phyloP scores from a whole-genome alignment of 2,113 vertebrate species.

The Dolichallabes microphthalmus region DNA sequence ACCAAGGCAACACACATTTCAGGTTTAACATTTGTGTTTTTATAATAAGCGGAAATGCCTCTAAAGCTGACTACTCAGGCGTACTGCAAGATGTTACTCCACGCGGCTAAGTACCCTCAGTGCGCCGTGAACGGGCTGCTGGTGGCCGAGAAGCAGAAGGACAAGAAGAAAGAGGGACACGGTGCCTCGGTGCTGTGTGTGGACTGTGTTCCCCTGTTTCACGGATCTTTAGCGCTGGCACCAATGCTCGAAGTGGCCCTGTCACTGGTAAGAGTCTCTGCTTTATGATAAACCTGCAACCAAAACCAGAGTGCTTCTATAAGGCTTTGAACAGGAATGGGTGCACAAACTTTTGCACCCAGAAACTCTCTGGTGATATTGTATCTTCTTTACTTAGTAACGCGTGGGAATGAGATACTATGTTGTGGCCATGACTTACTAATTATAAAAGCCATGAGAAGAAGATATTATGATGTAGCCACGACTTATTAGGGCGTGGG shows the following conservation, averaged over 20 bases:
- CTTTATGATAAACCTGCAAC: neutral
- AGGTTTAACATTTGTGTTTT: neutral
- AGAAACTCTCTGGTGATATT: neutral
- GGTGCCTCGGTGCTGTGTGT: conserved; percentile 78
- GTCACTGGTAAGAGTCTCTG: conserved; percentile 78
- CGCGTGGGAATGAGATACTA: too few species aligned
- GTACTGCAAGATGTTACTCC: conserved; percentile 94
- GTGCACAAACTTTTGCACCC: neutral
- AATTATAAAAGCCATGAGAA: too few species aligned
- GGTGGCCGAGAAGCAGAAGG: conserved; percentile 85
- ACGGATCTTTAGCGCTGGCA: conserved; percentile 87
- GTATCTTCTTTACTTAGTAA: too few species aligned
- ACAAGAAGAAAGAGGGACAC: conserved; percentile 74
- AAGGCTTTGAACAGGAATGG: neutral
- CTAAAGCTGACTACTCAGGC: conserved; percentile 90
- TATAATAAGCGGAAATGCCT: conserved; percentile 69
- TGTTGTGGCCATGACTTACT: too few species aligned
- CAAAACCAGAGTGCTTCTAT: neutral
- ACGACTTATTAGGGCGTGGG: too few species aligned
- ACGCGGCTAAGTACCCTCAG: conserved; percentile 90
- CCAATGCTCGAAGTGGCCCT: conserved; percentile 95
- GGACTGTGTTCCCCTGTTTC: conserved; percentile 93
- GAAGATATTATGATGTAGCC: too few species aligned
- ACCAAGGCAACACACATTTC: neutral
- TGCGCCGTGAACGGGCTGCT: conserved; percentile 88